A percentile compares a stretch with the other conserved stretches of the same genome.
These are phyloP conservation scores for Epinephelus malabaricus DNA, from an alignment of 2,797 vertebrate species.

Conservation along the genomic window DNA sequence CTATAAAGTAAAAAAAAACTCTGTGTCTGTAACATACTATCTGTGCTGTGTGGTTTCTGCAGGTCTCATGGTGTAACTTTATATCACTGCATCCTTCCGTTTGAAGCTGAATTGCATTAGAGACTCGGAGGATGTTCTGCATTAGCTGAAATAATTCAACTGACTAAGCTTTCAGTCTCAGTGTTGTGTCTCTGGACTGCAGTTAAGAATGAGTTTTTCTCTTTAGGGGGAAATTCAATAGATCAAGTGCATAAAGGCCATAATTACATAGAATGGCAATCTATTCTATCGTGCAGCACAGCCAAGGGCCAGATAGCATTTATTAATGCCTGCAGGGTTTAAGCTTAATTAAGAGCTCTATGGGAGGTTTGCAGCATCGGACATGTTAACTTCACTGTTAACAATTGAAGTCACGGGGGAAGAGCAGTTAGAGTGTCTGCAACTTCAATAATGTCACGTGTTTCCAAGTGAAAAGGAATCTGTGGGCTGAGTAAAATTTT, in stretches of 20 bases:
- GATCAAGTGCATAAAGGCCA: constrained; percentile 31
- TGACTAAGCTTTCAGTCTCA: constrained; percentile 14
- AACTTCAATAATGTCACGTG: background rate
- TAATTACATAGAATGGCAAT: constrained; percentile 31
- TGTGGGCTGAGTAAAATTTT: background rate
- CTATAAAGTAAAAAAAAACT: background rate
- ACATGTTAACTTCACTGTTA: constrained; percentile 7
- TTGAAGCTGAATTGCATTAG: constrained; percentile 23
- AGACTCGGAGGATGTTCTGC: background rate
- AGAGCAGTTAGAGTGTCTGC: background rate
- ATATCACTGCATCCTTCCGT: background rate
- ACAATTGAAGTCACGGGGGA: background rate
- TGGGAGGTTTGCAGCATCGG: background rate
- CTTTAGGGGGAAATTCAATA: constrained; percentile 32
- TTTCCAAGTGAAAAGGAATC: background rate
- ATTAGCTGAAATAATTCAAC: constrained; percentile 25
- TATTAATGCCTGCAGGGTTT: constrained; percentile 14
- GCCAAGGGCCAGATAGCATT: constrained; percentile 2
- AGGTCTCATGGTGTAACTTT: constrained; percentile 3
- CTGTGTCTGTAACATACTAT: background rate
- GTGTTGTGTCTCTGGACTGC: constrained; percentile 15
- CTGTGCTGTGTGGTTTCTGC: constrained; percentile 6
- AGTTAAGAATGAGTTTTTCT: constrained; percentile 2
- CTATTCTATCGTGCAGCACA: constrained; percentile 2
- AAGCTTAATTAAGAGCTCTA: constrained; percentile 19